phyloP scores from a whole-genome alignment of 2,797 vertebrate species.

The Margarornis squamiger region DNA sequence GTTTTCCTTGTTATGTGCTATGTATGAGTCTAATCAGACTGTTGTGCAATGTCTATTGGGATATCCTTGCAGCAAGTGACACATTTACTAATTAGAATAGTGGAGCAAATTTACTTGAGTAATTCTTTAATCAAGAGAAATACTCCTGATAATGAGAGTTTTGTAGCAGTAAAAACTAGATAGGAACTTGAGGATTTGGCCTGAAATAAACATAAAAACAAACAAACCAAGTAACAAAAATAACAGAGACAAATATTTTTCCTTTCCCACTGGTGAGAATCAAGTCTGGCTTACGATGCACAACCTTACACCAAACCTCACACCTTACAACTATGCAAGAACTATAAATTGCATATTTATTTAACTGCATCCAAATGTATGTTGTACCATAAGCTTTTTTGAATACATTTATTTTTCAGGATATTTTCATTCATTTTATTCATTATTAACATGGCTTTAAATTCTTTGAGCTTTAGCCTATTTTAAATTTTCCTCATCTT shows the following conservation, averaged over 20 bases:
- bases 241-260: background rate
- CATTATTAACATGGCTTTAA: background rate
- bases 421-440: background rate
- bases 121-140: slow-evolving; percentile 8
- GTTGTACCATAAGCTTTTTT: background rate
- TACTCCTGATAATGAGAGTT: background rate
- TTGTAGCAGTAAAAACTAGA: background rate
- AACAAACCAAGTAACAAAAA: background rate
- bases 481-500: background rate
- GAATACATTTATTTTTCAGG: background rate
- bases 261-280: background rate
- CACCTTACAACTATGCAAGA: background rate
- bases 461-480: background rate
- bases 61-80: background rate
- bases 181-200: background rate
- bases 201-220: background rate
- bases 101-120: background rate
- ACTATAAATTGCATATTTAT: background rate
- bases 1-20: background rate
- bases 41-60: background rate
- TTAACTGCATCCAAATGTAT: background rate
- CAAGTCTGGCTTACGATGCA: background rate
- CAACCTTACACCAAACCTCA: background rate
- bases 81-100: background rate
- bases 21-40: background rate